Evolutionary conservation across 1,140 invertebrate species (phyloP).

Genomic region (Formica exsecta): DNA sequence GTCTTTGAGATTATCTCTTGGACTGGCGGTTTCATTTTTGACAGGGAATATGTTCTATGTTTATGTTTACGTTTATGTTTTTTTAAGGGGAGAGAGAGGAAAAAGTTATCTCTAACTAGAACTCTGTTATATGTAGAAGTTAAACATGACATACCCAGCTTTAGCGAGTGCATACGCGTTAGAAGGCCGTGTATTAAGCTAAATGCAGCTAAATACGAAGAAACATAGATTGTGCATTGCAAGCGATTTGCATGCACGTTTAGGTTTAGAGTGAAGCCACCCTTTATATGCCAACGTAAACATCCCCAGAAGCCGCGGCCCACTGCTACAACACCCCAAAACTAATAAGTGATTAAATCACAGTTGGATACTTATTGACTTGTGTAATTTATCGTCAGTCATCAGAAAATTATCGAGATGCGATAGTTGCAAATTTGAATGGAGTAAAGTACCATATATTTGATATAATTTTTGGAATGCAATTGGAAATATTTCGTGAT

Average conservation of each 20-base stretch:
- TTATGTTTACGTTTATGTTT: background rate
- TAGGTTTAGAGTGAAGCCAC: conserved; percentile 14
- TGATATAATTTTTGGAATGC: background rate
- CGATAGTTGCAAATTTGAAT: background rate
- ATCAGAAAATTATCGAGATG: conserved; percentile 12
- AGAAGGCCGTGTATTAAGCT: conserved; percentile 19
- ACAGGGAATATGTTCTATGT: too few relatives aligned
- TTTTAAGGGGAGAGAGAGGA: background rate
- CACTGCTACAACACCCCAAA: background rate
- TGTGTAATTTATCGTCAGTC: background rate
- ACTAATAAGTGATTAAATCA: conserved; percentile 56
- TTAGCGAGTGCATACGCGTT: conserved; percentile 24
- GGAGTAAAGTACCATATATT: background rate
- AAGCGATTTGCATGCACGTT: conserved; percentile 45
- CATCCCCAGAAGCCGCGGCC: conserved; percentile 20
- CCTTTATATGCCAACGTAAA: conserved; percentile 15
- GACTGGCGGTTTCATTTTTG: background rate
- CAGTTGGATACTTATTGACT: conserved; percentile 44
- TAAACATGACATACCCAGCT: background rate
- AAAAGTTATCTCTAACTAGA: background rate
- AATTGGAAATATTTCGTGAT: background rate
- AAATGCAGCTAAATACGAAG: conserved; percentile 39
- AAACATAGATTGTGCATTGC: conserved; percentile 35
- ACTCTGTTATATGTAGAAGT: background rate
- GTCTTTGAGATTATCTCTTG: background rate